phyloP scores from a whole-genome alignment of 2,797 vertebrate species.

The Gephyroberyx darwinii region DNA sequence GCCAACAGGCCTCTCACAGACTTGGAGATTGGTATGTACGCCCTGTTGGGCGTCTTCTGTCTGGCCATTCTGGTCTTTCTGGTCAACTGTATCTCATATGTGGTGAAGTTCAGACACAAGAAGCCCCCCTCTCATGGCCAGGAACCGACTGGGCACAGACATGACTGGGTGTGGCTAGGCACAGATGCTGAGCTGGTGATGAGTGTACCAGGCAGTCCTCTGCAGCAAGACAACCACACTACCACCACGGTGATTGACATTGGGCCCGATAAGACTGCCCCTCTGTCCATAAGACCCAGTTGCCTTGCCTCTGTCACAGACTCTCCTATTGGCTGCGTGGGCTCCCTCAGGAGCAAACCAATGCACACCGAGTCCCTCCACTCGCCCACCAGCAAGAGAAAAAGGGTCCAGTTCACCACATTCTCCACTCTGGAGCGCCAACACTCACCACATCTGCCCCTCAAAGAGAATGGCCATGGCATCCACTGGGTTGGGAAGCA shows the following conservation, averaged over 20 bases:
- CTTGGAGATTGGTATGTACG: conserved; percentile 96
- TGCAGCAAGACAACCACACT: conserved; percentile 82
- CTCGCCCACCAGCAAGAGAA: conserved; percentile 94
- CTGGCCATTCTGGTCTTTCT: conserved; percentile 96
- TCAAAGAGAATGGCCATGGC: conserved; percentile 82
- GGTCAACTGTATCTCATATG: conserved; percentile 90
- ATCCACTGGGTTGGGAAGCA: conserved; percentile 91
- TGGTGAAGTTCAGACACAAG: conserved; percentile 88
- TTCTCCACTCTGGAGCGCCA: conserved; percentile 87
- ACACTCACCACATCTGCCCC: conserved; percentile 73
- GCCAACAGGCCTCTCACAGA: conserved; percentile 86
- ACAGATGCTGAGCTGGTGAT: conserved; percentile 90
- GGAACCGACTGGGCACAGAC: conserved; percentile 89
- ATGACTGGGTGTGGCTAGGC: conserved; percentile 94
- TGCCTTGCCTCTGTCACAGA: conserved; percentile 73
- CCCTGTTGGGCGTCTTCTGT: conserved; percentile 92
- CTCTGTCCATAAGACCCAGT: conserved; percentile 80
- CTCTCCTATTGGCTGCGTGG: conserved; percentile 77
- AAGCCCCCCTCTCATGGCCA: conserved; percentile 85
- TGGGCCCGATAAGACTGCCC: conserved; percentile 83
- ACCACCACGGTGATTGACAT: conserved; percentile 88
- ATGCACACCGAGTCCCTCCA: conserved; percentile 82
- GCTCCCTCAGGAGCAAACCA: conserved; percentile 72
- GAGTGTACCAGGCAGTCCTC: conserved; percentile 82
- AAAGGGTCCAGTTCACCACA: conserved; percentile 94